These are phyloP conservation scores for Reinhardtius hippoglossoides DNA, from an alignment of 2,113 vertebrate species.

Conservation along the genomic window DNA sequence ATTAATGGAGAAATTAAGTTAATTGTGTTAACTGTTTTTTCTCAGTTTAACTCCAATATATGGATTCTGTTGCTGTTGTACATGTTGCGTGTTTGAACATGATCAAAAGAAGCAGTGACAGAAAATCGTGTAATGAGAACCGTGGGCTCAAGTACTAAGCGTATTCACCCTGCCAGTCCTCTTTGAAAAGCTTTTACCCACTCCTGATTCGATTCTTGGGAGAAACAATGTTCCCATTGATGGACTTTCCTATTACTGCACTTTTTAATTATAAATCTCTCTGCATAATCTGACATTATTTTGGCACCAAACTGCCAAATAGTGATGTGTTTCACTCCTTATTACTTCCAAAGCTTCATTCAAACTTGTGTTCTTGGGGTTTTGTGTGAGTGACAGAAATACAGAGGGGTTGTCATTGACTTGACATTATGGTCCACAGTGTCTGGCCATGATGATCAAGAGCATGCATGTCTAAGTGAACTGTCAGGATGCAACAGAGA, in stretches of 20 bases:
- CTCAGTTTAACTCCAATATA: neutral
- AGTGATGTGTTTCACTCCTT: conserved; percentile 43
- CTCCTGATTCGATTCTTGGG: conserved; percentile 28
- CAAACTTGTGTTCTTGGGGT: neutral
- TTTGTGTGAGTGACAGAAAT: neutral
- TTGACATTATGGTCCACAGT: neutral
- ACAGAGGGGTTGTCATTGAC: neutral
- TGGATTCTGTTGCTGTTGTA: conserved; percentile 8
- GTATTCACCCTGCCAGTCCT: neutral
- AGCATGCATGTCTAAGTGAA: conserved; percentile 28
- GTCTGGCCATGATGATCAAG: conserved; percentile 7
- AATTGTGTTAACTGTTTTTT: too few relatives aligned
- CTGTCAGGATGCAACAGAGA: conserved; percentile 29
- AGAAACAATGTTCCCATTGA: conserved; percentile 49
- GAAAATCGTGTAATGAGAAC: conserved; percentile 36
- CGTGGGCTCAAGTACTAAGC: conserved; percentile 9
- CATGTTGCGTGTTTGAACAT: conserved; percentile 5
- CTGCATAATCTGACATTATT: conserved; percentile 5
- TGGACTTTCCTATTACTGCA: neutral
- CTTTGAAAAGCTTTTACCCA: conserved; percentile 30
- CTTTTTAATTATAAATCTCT: neutral
- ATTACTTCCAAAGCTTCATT: neutral
- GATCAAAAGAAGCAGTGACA: conserved; percentile 33
- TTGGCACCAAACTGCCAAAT: conserved; percentile 16
- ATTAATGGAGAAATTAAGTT: neutral